Evolutionary conservation across 2,888 invertebrate genomes (phyloP).

Genomic region (Ditylenchus weischeri): DNA sequence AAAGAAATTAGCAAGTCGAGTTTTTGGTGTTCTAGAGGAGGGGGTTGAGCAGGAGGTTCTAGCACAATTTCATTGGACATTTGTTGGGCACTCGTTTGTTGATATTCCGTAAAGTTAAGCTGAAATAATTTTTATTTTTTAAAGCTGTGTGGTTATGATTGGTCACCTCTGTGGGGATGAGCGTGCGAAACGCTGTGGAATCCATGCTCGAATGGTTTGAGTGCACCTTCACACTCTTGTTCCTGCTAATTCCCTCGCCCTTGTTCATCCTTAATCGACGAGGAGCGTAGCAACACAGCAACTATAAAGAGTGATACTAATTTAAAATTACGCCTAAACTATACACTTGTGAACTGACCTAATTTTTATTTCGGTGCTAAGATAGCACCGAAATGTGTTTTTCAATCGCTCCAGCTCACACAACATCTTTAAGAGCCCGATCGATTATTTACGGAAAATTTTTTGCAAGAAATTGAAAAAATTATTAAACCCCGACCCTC

Average conservation of each 20-base stretch:
- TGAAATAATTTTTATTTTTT: constrained; percentile 27
- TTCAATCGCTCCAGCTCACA: too few species aligned
- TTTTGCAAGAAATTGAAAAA: too few species aligned
- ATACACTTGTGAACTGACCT: too few species aligned
- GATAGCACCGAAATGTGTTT: too few species aligned
- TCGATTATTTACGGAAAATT: too few species aligned
- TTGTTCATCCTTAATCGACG: constrained; percentile 45
- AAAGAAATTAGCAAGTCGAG: constrained; percentile 39
- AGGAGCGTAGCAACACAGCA: constrained; percentile 56
- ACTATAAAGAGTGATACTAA: constrained; percentile 32
- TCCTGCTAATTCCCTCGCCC: constrained; percentile 39
- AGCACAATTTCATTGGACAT: constrained; percentile 31
- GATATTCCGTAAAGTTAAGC: constrained; percentile 54
- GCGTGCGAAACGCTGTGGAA: constrained; percentile 40
- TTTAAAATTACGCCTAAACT: too few species aligned
- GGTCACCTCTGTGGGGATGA: constrained; percentile 52
- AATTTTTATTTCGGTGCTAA: too few species aligned
- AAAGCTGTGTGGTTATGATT: background rate
- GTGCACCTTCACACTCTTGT: constrained; percentile 46
- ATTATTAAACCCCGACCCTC: too few species aligned
- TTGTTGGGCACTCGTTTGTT: constrained; percentile 44
- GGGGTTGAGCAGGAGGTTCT: constrained; percentile 20
- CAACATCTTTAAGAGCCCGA: too few species aligned
- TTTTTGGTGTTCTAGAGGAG: constrained; percentile 36
- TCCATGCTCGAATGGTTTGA: constrained; percentile 49